Evolutionary conservation across 2,888 invertebrate species (phyloP), one percentile per base, ranked within the genome.

Genomic region (Acleris sparsana): DNA sequence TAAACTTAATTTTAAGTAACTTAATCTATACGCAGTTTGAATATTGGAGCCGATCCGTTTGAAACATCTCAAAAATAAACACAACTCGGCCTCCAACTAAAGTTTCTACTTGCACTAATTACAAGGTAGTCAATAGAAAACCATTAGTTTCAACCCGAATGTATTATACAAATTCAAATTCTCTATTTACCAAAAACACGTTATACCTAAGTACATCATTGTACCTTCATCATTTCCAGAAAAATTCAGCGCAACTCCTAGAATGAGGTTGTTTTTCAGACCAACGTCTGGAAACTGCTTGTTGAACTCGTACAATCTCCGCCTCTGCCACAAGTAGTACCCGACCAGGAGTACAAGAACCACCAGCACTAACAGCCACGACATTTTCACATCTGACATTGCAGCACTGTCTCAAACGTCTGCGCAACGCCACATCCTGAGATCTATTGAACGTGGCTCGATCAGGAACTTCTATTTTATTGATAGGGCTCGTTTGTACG

Each of bases 201-300:
- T n/a, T n/a, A n/a, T n/a, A n/a, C n/a, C n/a, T n/a, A n/a, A n/a
- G n/a, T n/a, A n/a, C n/a, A n/a, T n/a, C n/a, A 16, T 16, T 5
- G n/a, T 16, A 44, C 44, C 44, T 44, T 44, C 44, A 44, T 44
- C 44, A 44, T 9, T 44, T 44, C 44, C 44, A 44, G 44, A 44
- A 44, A 44, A 44, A 44, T 44, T 44, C 5, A 16, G 44, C 5
- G 44, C 44, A n/a, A 44, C 44, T 13, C 44, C 44, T 2, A 44
- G 3, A n/a, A 44, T 44, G n/a, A n/a, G 16, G n/a, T 44, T 44
- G 16, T 44, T n/a, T 5, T 44, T 44, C 5, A 44, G 44, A 13
- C 44, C 44, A 44, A 2, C 1, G 5, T 13, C 44, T 44, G 44
- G 44, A 5, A 44, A n/a, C n/a, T 44, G 44, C 5, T 44, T 16